These are phyloP conservation scores for Carollia perspicillata DNA, from an alignment of 2,113 vertebrate species.

Conservation along the genomic window DNA sequence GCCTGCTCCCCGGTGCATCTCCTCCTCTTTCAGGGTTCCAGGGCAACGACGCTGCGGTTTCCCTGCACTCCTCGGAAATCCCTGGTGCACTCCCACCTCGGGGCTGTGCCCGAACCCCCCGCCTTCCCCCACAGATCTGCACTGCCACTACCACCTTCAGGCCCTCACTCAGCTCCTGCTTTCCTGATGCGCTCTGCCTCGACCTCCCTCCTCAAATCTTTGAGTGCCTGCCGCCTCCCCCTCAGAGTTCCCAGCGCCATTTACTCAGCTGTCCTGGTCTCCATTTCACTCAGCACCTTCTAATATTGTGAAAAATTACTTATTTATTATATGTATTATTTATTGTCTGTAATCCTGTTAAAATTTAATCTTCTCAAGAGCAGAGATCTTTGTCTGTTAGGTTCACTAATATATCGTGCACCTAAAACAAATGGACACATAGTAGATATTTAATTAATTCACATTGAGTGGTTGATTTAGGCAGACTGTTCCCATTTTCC, in stretches of 20 bases:
- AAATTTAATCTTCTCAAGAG: background rate
- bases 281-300: background rate
- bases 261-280: background rate
- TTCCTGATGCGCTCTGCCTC: background rate
- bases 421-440: background rate
- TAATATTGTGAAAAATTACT: background rate
- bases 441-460: background rate
- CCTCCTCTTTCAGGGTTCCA: background rate
- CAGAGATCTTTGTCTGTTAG: background rate
- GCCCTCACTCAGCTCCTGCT: background rate
- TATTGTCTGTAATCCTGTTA: background rate
- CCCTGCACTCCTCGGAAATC: background rate
- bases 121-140: background rate
- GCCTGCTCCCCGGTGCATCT: background rate
- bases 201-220: background rate
- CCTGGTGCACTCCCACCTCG: background rate
- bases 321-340: background rate
- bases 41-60: background rate
- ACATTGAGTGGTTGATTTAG: background rate
- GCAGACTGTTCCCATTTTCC: background rate
- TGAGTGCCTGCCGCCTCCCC: background rate
- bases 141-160: background rate
- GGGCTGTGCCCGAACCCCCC: background rate
- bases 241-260: background rate
- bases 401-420: background rate